Evolutionary conservation across 2,113 vertebrate species (phyloP).

Genomic region (Canis aureus): DNA sequence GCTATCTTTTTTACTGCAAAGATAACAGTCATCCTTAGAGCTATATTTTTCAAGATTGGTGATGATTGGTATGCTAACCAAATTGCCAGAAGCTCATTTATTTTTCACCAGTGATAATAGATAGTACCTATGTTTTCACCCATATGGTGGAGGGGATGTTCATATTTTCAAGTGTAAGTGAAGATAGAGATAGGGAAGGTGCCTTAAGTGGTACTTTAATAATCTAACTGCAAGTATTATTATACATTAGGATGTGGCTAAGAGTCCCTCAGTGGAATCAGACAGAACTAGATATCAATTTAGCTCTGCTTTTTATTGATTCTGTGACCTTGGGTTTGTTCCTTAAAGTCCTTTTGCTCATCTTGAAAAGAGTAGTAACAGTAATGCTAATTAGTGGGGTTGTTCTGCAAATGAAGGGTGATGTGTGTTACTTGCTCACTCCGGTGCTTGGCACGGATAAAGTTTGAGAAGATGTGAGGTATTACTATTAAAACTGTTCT

Average conservation of each 20-base stretch:
- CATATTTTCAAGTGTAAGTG: not conserved
- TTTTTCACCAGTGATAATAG: conserved; percentile 16
- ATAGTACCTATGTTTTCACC: not conserved
- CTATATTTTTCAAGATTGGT: conserved; percentile 51
- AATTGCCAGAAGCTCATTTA: conserved; percentile 46
- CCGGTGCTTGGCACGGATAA: not conserved
- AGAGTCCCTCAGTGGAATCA: not conserved
- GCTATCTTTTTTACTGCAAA: conserved; percentile 56
- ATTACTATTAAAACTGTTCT: not conserved
- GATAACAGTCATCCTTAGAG: conserved; percentile 57
- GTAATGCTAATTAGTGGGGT: not conserved
- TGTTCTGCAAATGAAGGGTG: not conserved
- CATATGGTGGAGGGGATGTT: not conserved
- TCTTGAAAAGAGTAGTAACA: not conserved
- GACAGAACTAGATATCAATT: not conserved
- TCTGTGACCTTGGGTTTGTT: not conserved
- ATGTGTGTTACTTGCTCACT: not conserved
- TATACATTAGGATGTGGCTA: not conserved
- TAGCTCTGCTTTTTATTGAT: not conserved
- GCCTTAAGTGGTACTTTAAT: not conserved
- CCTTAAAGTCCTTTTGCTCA: not conserved
- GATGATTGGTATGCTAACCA: conserved; percentile 3
- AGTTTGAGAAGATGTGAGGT: not conserved
- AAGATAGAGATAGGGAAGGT: not conserved
- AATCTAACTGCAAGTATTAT: not conserved